A percentile compares a stretch with the other conserved stretches of the same genome.
Evolutionary conservation across 2,888 invertebrate species (phyloP).

Genomic region (Seladonia tumulorum): DNA sequence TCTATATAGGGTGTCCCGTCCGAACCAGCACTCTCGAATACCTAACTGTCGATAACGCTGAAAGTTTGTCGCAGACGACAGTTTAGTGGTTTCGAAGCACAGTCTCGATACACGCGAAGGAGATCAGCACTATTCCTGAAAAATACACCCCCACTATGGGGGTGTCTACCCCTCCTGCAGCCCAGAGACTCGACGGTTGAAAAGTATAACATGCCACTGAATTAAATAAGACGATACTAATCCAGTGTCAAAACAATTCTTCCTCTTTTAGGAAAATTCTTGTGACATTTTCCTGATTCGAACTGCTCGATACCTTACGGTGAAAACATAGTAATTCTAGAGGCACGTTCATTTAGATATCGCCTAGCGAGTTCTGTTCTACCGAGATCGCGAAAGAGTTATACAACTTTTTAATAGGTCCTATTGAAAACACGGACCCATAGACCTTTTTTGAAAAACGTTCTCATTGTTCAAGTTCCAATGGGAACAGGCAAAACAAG

Average conservation of each 20-base stretch:
- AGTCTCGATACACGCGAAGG: background rate
- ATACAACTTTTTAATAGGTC: background rate
- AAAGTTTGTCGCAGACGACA: background rate
- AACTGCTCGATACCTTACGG: background rate
- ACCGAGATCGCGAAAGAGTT: background rate
- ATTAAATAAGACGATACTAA: too few species aligned
- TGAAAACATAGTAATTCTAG: background rate
- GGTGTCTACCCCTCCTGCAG: too few species aligned
- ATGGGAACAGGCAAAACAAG: background rate
- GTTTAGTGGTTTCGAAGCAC: background rate
- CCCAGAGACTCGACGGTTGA: background rate
- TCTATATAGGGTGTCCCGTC: background rate
- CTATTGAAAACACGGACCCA: constrained; percentile 1
- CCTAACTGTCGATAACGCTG: background rate
- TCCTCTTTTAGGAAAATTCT: too few species aligned
- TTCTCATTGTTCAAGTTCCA: background rate
- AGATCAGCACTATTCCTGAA: background rate
- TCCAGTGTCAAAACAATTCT: too few species aligned
- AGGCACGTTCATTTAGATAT: background rate
- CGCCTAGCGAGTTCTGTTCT: background rate
- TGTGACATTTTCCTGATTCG: too few species aligned
- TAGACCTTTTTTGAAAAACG: background rate
- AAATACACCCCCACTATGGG: background rate
- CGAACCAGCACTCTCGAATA: background rate
- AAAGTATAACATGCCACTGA: too few species aligned